Evolutionary conservation across 2,797 vertebrate genomes (phyloP).

Genomic region (Emys orbicularis): DNA sequence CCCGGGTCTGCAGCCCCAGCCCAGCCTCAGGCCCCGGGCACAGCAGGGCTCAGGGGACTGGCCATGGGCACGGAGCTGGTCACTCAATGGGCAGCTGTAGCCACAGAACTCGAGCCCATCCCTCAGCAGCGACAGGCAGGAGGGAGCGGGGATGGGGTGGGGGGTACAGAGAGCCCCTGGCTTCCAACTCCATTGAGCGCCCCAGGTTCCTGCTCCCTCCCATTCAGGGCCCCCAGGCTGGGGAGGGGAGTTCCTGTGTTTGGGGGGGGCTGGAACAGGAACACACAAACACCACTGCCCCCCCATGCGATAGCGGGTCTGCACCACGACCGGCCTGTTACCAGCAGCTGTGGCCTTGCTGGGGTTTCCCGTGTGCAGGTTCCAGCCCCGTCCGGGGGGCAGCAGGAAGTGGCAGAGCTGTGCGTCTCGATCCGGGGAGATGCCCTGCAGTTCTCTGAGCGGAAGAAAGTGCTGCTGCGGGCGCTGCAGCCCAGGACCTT

Average conservation of each 20-base stretch:
- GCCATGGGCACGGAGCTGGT: too few species aligned
- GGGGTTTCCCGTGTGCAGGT: background rate
- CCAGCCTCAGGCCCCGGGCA: too few species aligned
- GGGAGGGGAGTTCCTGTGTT: background rate
- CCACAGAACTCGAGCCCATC: too few species aligned
- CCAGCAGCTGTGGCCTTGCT: background rate
- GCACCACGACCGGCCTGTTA: background rate
- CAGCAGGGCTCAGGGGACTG: too few species aligned
- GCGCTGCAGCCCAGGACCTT: conserved; percentile 18
- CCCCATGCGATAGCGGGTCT: background rate
- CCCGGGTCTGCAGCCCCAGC: too few species aligned
- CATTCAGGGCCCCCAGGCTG: fast-evolving
- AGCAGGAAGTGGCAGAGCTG: background rate
- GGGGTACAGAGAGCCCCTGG: too few species aligned
- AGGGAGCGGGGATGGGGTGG: too few species aligned
- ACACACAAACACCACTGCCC: background rate
- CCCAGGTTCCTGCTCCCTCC: too few species aligned
- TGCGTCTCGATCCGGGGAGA: background rate
- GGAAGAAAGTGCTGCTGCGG: conserved; percentile 41
- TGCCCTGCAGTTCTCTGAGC: background rate
- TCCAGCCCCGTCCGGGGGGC: background rate
- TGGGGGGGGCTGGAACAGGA: fast-evolving
- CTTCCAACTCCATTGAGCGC: too few species aligned
- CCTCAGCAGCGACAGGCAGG: too few species aligned
- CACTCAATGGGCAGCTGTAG: too few species aligned